Conservation (phyloP, 2,797 vertebrate species). For the Semotilus atromaculatus region DNA sequence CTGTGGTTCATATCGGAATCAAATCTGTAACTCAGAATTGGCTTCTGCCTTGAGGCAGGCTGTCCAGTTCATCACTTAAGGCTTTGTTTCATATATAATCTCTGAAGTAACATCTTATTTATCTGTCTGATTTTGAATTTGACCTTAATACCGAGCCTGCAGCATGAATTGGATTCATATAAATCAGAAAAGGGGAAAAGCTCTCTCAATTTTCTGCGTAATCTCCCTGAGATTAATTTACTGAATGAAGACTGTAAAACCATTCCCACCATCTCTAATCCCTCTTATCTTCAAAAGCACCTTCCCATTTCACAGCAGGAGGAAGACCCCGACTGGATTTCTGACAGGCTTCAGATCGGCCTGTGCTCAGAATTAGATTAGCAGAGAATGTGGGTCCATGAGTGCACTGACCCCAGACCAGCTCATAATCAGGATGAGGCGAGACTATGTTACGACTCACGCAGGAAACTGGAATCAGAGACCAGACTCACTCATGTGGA, state of each 20-base stretch:
- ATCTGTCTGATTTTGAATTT: constrained; percentile 10
- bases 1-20: constrained; percentile 67
- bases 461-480: not conserved
- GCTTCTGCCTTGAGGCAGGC: not conserved
- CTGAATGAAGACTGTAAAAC: constrained; percentile 27
- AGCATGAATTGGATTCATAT: constrained; percentile 14
- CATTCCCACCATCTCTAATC: constrained; percentile 37
- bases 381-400: not conserved
- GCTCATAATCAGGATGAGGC: constrained; percentile 49
- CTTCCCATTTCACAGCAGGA: constrained; percentile 27
- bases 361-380: constrained; percentile 27
- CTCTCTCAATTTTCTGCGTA: constrained; percentile 22
- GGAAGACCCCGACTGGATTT: constrained; percentile 30
- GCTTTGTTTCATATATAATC: constrained; percentile 18
- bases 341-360: constrained; percentile 37
- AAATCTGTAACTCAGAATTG: not conserved
- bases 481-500: constrained; percentile 32
- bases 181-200: not conserved
- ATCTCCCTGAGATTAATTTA: constrained; percentile 15
- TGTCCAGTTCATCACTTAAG: not conserved
- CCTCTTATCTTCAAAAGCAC: constrained; percentile 42
- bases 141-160: not conserved
- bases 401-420: constrained; percentile 47
- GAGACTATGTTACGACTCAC: constrained; percentile 30
- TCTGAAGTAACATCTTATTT: constrained; percentile 34